A percentile compares a stretch with the other conserved stretches of the same genome.
Evolutionary conservation across 2,797 vertebrate genomes (phyloP).

Genomic region (Sylvia borin): DNA sequence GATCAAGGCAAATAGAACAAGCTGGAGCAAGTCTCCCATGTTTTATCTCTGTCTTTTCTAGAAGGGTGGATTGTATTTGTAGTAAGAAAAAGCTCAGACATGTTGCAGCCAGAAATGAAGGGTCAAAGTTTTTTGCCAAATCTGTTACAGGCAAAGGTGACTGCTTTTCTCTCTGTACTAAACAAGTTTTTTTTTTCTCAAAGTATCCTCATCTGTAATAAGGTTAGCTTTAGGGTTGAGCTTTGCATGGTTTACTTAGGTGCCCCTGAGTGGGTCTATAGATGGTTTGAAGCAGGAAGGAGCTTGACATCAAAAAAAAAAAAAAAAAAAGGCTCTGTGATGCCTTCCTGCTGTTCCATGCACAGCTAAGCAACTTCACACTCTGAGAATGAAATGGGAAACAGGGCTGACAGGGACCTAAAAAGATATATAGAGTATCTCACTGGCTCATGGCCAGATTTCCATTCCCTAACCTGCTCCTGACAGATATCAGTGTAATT

Average conservation of each 20-base stretch:
- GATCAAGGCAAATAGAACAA: conserved; percentile 38
- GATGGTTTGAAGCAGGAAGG: neutral
- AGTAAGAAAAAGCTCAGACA: neutral
- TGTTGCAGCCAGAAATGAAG: neutral
- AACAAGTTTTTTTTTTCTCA: neutral
- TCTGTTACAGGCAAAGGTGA: neutral
- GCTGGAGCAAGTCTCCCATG: neutral
- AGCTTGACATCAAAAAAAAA: neutral
- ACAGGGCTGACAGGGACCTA: neutral
- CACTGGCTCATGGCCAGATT: neutral
- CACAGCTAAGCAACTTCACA: neutral
- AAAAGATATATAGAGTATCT: neutral
- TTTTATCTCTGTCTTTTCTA: conserved; percentile 20
- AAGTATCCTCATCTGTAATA: neutral
- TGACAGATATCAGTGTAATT: neutral
- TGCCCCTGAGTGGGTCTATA: neutral
- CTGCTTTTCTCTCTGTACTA: neutral
- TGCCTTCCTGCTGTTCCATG: neutral
- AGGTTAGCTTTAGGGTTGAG: neutral
- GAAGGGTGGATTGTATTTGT: neutral
- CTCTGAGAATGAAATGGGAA: neutral
- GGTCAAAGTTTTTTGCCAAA: neutral
- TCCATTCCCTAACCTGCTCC: neutral
- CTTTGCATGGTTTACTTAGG: neutral
- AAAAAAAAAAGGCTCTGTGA: neutral